Percentiles rank a stretch among this genome's conserved stretches.
phyloP scores from a whole-genome alignment of 2,888 invertebrate genomes.

The Quadroppia sp. region DNA sequence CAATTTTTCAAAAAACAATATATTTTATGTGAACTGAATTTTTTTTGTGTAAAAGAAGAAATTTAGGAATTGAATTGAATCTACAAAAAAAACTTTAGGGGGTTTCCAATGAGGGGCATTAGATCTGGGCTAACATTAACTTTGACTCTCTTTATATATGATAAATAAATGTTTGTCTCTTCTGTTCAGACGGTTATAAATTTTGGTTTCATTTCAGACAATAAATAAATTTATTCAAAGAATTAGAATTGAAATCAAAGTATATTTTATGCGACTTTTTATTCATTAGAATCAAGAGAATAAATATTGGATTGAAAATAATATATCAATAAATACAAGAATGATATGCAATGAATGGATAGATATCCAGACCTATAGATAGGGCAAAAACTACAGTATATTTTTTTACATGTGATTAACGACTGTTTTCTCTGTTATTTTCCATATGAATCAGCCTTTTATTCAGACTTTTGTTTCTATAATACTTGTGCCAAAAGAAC shows the following conservation, averaged over 20 bases:
- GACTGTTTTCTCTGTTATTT: background rate
- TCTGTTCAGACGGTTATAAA: conserved; percentile 15
- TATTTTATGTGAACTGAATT: conserved; percentile 1
- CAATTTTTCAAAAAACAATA: conserved; percentile 13
- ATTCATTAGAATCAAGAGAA: no score
- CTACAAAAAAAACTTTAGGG: conserved; percentile 17
- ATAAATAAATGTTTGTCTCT: background rate
- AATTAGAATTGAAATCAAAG: no score
- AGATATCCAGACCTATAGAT: no score
- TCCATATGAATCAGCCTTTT: background rate
- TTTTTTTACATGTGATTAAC: background rate
- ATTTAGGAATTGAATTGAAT: background rate
- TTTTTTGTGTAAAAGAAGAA: background rate
- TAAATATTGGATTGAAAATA: no score
- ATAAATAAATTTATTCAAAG: no score
- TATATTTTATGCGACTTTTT: no score
- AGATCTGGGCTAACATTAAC: conserved; percentile 20
- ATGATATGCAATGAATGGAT: no score
- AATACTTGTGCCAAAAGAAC: conserved; percentile 12
- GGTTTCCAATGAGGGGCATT: no score
- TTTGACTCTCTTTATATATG: background rate
- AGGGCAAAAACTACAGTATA: no score
- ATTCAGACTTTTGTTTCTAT: conserved; percentile 5
- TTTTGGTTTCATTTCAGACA: background rate
- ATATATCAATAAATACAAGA: no score